phyloP scores from a whole-genome alignment of 2,888 invertebrate genomes.

The Amphipoea oculea region DNA sequence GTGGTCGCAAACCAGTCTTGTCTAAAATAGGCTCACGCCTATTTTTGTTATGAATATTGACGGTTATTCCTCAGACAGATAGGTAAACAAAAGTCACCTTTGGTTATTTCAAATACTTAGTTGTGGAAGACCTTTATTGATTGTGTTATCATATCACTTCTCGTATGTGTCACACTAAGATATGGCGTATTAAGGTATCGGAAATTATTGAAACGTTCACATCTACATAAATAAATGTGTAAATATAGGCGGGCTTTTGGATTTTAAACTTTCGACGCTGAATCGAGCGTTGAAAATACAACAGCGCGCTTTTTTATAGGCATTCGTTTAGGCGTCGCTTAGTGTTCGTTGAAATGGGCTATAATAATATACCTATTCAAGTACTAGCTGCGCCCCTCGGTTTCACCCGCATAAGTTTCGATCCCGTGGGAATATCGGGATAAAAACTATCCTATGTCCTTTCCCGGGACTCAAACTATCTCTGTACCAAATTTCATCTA shows the following conservation, averaged over 20 bases:
- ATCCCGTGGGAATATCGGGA: no score
- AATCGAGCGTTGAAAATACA: not conserved
- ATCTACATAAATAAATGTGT: not conserved
- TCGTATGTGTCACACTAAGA: constrained; percentile 24
- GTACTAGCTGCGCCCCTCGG: not conserved
- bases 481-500: no score
- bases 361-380: not conserved
- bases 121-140: constrained; percentile 33
- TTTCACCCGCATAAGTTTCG: no score
- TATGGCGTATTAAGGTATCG: constrained; percentile 1
- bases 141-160: constrained; percentile 37
- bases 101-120: constrained; percentile 12
- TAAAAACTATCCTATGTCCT: no score
- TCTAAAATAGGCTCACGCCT: no score
- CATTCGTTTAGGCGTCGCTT: not conserved
- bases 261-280: not conserved
- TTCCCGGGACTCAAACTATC: no score
- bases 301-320: not conserved
- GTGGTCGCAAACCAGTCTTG: not conserved
- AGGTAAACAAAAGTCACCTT: constrained; percentile 40
- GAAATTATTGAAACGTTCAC: not conserved
- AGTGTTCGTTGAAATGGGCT: not conserved
- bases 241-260: not conserved
- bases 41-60: not conserved
- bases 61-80: not conserved